Evolutionary conservation across 1,140 invertebrate species (phyloP).

Genomic region (Nymphalis io): DNA sequence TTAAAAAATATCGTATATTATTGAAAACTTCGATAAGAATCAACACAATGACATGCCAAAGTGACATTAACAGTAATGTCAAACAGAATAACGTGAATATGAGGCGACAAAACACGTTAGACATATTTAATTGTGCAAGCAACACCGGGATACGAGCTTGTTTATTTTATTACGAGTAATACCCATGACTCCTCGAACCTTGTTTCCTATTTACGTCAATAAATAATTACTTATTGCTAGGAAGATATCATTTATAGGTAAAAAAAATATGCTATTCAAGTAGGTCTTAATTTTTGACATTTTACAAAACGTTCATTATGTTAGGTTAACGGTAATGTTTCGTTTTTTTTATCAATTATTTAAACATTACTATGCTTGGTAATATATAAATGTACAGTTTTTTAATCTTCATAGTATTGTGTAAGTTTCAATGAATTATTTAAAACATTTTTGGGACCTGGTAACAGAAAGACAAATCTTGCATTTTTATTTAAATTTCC

Average conservation of each 20-base stretch:
- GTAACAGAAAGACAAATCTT: too few relatives aligned
- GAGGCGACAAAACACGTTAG: conserved; percentile 65
- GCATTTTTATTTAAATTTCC: too few relatives aligned
- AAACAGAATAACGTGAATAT: conserved; percentile 66
- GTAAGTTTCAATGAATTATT: too few relatives aligned
- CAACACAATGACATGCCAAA: conserved; percentile 71
- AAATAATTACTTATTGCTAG: too few relatives aligned
- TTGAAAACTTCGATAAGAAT: conserved; percentile 67
- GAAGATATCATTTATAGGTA: background rate
- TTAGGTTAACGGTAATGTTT: too few relatives aligned
- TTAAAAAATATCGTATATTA: conserved; percentile 63
- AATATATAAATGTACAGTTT: too few relatives aligned
- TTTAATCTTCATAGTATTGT: too few relatives aligned
- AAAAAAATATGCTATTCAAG: too few relatives aligned
- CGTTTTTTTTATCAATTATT: too few relatives aligned
- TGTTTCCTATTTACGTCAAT: background rate
- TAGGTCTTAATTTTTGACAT: too few relatives aligned
- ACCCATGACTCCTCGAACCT: conserved; percentile 15
- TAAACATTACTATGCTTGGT: too few relatives aligned
- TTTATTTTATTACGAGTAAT: conserved; percentile 34
- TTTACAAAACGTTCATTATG: background rate
- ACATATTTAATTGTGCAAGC: conserved; percentile 60
- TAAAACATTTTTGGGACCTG: too few relatives aligned
- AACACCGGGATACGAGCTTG: conserved; percentile 42
- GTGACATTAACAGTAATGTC: conserved; percentile 72